Evolutionary conservation across 2,888 invertebrate genomes (phyloP).

Genomic region (Dioctria linearis): DNA sequence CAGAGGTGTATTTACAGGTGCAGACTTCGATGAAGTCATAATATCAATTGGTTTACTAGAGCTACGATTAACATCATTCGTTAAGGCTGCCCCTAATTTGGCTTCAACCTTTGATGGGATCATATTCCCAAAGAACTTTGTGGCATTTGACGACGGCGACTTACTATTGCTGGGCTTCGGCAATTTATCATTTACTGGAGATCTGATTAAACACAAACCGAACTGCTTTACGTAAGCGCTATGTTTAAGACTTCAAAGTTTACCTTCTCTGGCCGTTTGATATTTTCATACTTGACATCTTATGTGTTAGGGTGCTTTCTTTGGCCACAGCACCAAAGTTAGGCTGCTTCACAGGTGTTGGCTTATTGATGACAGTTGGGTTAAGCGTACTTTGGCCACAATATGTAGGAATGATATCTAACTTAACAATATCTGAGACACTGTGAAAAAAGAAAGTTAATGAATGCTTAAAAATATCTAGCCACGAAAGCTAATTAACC

Average conservation of each 20-base stretch:
- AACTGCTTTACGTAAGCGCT: neutral
- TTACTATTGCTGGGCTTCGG: conserved; percentile 56
- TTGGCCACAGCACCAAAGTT: conserved; percentile 63
- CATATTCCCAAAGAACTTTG: conserved; percentile 68
- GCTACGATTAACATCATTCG: conserved; percentile 48
- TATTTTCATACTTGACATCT: conserved; percentile 68
- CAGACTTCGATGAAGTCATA: conserved; percentile 60
- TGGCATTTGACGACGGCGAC: conserved; percentile 62
- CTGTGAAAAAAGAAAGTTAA: conserved; percentile 68
- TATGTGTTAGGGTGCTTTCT: conserved; percentile 64
- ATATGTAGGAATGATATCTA: conserved; percentile 82
- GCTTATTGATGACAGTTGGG: conserved; percentile 69
- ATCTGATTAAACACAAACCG: conserved; percentile 13
- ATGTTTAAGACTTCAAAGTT: neutral
- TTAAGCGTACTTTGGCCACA: conserved; percentile 69
- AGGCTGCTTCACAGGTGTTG: conserved; percentile 69
- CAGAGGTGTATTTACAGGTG: conserved; percentile 59
- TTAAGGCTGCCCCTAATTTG: conserved; percentile 63
- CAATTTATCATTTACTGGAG: conserved; percentile 48
- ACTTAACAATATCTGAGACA: conserved; percentile 81
- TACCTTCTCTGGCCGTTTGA: conserved; percentile 63
- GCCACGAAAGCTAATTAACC: conserved; percentile 70
- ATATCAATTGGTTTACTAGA: conserved; percentile 68
- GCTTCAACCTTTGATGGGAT: conserved; percentile 71
- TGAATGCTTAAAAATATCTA: neutral